Evolutionary conservation across 1,140 invertebrate genomes (phyloP).

Genomic region (Drosophila nannoptera): DNA sequence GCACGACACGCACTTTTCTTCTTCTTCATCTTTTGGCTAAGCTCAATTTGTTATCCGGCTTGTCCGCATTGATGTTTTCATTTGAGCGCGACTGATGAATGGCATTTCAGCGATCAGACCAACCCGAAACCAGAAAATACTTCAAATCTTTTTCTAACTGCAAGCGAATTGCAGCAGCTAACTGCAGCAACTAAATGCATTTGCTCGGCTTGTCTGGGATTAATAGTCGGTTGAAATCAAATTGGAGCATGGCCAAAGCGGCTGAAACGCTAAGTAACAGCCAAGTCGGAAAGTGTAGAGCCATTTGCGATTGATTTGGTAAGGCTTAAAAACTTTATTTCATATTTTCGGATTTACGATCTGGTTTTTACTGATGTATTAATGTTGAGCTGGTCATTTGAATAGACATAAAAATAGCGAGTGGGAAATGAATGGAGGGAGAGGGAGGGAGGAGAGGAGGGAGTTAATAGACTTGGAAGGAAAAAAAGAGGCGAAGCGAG

Average conservation of each 20-base stretch:
- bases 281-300: not conserved
- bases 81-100: slow-evolving; percentile 57
- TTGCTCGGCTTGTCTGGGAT: slow-evolving; percentile 7
- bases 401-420: too few species aligned
- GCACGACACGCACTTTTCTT: slow-evolving; percentile 60
- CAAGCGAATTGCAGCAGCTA: slow-evolving; percentile 17
- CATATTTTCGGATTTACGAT: too few species aligned
- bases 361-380: too few species aligned
- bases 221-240: slow-evolving; percentile 10
- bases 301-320: too few species aligned
- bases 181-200: slow-evolving; percentile 27
- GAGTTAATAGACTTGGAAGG: too few species aligned
- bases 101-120: slow-evolving; percentile 50
- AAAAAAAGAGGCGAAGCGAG: too few species aligned
- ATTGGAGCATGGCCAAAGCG: too few species aligned
- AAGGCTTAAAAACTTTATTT: too few species aligned
- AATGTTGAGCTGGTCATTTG: too few species aligned
- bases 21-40: not conserved
- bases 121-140: slow-evolving; percentile 19
- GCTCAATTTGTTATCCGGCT: slow-evolving; percentile 17
- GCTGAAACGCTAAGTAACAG: slow-evolving; percentile 12
- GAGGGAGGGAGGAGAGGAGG: too few species aligned
- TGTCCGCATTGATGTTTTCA: slow-evolving; percentile 56
- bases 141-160: slow-evolving; percentile 35
- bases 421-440: too few species aligned